phyloP scores from a whole-genome alignment of 2,888 invertebrate genomes.

The Plagodis pulveraria region DNA sequence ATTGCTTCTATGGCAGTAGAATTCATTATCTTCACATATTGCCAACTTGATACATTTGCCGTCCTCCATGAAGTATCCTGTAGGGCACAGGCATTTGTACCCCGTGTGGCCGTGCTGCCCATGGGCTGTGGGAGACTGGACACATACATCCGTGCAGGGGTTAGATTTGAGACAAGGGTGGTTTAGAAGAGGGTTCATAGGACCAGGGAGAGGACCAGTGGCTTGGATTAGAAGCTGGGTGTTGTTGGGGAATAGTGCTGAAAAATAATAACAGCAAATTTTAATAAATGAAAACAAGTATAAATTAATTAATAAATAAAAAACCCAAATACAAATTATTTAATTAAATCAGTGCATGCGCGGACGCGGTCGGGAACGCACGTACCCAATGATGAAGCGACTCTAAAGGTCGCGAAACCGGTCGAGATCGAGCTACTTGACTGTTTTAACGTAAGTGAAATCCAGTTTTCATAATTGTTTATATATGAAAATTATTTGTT shows the following conservation, averaged over 20 bases:
- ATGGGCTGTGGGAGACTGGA: conserved; percentile 64
- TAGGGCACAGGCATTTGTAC: conserved; percentile 87
- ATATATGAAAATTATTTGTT: too few species aligned
- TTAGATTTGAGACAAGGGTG: conserved; percentile 87
- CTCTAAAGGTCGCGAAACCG: too few species aligned
- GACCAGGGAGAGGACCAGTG: conserved; percentile 44
- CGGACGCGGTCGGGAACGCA: too few species aligned
- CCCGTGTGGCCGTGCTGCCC: conserved; percentile 32
- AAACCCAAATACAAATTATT: too few species aligned
- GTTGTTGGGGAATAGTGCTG: conserved; percentile 80
- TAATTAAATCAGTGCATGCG: too few species aligned
- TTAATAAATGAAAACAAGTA: too few species aligned
- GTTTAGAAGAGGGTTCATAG: conserved; percentile 43
- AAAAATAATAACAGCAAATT: conserved; percentile 34
- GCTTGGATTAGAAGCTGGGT: conserved; percentile 65
- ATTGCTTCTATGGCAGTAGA: conserved; percentile 74
- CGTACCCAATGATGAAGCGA: too few species aligned
- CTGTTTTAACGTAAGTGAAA: too few species aligned
- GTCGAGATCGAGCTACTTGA: too few species aligned
- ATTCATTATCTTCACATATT: conserved; percentile 77
- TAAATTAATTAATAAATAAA: too few species aligned
- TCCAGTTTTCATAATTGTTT: too few species aligned
- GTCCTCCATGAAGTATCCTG: conserved; percentile 82
- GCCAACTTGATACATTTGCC: conserved; percentile 84
- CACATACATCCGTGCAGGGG: conserved; percentile 91